Conservation (phyloP, 1,140 invertebrate genomes). For the Nymphalis io region DNA sequence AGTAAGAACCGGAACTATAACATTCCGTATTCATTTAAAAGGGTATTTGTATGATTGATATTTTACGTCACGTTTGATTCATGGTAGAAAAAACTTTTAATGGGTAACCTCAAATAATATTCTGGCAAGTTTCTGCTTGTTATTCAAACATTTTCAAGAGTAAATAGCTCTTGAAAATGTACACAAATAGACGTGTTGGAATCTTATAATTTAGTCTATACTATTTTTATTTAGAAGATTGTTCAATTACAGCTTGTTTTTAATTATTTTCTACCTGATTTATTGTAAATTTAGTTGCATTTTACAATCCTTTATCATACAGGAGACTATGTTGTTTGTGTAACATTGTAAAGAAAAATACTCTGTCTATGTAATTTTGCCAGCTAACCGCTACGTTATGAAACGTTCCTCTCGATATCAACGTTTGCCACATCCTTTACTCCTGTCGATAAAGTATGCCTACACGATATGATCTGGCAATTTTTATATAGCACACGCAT, state of each 20-base stretch:
- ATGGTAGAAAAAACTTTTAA: background rate
- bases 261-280: background rate
- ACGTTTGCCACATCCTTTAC: constrained; percentile 43
- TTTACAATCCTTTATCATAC: too few relatives aligned
- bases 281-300: background rate
- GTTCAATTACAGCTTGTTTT: too few relatives aligned
- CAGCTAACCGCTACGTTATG: constrained; percentile 25
- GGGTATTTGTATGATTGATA: constrained; percentile 6
- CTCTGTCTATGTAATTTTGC: constrained; percentile 8
- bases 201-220: background rate
- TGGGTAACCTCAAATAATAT: background rate
- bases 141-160: too few relatives aligned
- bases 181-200: background rate
- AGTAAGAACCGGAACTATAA: constrained; percentile 13
- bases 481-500: constrained; percentile 38
- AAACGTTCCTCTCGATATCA: constrained; percentile 41
- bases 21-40: constrained; percentile 18
- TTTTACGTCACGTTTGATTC: constrained; percentile 1
- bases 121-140: constrained; percentile 5
- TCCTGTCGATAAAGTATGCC: constrained; percentile 38
- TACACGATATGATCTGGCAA: constrained; percentile 41
- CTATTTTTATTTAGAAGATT: background rate
- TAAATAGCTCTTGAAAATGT: constrained; percentile 4
- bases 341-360: constrained; percentile 1
- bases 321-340: background rate